Evolutionary conservation across 92 coral and sea anemone species (phyloP).

Genomic region (Pocillopora grandis): DNA sequence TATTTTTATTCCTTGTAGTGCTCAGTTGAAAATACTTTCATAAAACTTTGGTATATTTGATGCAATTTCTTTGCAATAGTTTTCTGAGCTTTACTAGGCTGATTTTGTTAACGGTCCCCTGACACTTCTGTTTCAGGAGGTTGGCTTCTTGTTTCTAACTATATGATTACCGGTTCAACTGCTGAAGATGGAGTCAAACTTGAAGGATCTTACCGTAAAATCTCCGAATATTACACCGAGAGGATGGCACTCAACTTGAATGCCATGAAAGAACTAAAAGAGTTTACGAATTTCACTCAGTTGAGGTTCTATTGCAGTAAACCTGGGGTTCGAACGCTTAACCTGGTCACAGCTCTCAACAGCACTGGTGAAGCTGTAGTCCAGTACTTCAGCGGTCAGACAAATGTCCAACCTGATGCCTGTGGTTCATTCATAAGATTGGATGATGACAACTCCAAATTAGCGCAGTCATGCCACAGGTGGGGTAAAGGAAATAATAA

Average conservation of each 20-base stretch:
- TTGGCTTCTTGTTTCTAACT: slow-evolving; percentile 32
- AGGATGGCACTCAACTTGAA: background rate
- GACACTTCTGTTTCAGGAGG: slow-evolving; percentile 18
- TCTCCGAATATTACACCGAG: slow-evolving; percentile 23
- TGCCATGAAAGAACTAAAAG: slow-evolving; percentile 11
- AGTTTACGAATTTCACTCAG: slow-evolving; percentile 12
- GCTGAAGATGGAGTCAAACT: background rate
- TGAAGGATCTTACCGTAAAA: slow-evolving; percentile 9
- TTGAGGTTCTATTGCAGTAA: slow-evolving; percentile 43
- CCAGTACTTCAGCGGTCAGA: slow-evolving; percentile 13
- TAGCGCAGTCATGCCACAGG: background rate
- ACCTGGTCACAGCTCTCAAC: slow-evolving; percentile 24
- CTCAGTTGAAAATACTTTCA: too few relatives aligned
- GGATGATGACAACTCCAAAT: slow-evolving; percentile 16
- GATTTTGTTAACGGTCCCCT: too few relatives aligned
- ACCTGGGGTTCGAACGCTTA: slow-evolving; percentile 28
- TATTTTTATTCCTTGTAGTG: too few relatives aligned
- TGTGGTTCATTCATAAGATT: slow-evolving; percentile 31
- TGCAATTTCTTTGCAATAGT: too few relatives aligned
- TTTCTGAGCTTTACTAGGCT: too few relatives aligned
- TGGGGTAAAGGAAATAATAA: slow-evolving; percentile 9
- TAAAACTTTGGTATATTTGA: too few relatives aligned
- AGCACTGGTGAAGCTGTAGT: slow-evolving; percentile 30
- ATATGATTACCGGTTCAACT: background rate
- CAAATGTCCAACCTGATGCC: background rate